Conservation (phyloP, 2,113 vertebrate genomes). For the Plecturocebus donacophilus region DNA sequence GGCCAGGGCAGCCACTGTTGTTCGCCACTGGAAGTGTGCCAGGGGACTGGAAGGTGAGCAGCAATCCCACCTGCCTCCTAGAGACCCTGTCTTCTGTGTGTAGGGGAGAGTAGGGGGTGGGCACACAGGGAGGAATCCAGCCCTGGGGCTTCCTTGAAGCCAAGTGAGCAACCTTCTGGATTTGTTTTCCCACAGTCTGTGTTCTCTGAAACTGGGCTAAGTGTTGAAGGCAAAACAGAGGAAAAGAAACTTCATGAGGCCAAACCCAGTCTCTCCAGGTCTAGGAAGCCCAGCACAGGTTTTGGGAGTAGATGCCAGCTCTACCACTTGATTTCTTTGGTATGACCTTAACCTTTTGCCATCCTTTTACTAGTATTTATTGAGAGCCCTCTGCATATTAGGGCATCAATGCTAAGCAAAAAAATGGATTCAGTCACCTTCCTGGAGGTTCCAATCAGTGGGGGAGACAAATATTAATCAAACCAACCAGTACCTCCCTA, state of each 20-base stretch:
- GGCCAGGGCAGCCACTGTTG: constrained; percentile 1
- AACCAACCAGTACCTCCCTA: background rate
- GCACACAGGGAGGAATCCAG: background rate
- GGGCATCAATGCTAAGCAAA: background rate
- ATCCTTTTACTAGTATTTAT: background rate
- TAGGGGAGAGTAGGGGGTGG: too few species aligned
- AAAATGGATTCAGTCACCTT: background rate
- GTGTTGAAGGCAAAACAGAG: background rate
- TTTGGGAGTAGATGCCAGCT: background rate
- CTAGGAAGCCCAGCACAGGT: background rate
- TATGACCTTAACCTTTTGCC: background rate
- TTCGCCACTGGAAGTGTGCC: background rate
- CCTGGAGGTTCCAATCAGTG: background rate
- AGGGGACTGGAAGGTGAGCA: constrained; percentile 29
- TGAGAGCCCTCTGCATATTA: background rate
- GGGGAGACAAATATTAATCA: background rate
- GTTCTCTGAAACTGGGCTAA: constrained; percentile 37
- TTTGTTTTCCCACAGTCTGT: constrained; percentile 28
- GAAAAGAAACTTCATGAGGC: background rate
- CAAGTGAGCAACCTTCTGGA: background rate
- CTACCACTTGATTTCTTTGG: background rate
- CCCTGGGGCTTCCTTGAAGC: background rate
- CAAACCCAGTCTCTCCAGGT: background rate
- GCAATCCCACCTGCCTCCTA: background rate
- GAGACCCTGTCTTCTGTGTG: background rate